These are phyloP conservation scores for Poicephalus gulielmi DNA, from an alignment of 2,113 vertebrate genomes.

Conservation along the genomic window DNA sequence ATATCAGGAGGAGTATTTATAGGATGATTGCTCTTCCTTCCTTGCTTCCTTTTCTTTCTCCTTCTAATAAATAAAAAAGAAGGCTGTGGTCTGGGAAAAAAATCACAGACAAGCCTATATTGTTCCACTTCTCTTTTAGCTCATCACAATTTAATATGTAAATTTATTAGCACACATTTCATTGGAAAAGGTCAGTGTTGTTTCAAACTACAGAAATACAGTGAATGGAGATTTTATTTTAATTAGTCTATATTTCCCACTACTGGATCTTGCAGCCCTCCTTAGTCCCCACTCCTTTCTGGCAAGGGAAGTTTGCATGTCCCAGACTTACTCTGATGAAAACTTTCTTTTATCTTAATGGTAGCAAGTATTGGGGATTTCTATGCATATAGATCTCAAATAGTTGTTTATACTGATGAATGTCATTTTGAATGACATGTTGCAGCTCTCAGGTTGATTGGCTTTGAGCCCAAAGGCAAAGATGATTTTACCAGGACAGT, in stretches of 20 bases:
- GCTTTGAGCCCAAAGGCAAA: slow-evolving; percentile 61
- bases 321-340: neutral
- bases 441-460: slow-evolving; percentile 28
- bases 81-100: slow-evolving; percentile 22
- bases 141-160: neutral
- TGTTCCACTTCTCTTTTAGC: slow-evolving; percentile 30
- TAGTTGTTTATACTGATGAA: slow-evolving; percentile 22
- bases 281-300: neutral
- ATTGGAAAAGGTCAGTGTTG: neutral
- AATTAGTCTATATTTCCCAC: slow-evolving; percentile 21
- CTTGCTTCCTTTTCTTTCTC: neutral
- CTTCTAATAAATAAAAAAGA: neutral
- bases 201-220: slow-evolving; percentile 34
- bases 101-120: neutral
- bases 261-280: neutral
- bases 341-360: neutral
- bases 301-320: neutral
- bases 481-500: slow-evolving; percentile 47
- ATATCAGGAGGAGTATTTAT: slow-evolving; percentile 1
- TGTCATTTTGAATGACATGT: slow-evolving; percentile 19
- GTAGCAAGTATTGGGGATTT: neutral
- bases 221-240: slow-evolving; percentile 6
- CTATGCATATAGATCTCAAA: slow-evolving; percentile 2
- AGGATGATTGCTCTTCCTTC: slow-evolving; percentile 13
- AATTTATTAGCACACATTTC: slow-evolving; percentile 4